Conservation (phyloP, 2,113 vertebrate genomes). For the Apodemus speciosus region DNA sequence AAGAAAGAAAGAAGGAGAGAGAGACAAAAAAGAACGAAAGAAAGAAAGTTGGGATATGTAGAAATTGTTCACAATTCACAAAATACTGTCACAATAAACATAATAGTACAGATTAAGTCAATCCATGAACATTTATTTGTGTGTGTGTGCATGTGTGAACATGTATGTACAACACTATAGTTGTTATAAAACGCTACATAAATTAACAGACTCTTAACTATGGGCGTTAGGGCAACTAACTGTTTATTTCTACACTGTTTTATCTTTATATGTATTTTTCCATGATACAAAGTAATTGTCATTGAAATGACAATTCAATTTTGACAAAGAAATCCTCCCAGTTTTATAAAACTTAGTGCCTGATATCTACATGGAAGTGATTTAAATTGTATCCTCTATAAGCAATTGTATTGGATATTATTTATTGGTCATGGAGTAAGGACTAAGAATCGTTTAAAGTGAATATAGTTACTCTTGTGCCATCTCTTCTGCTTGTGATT, state of each 20-base stretch:
- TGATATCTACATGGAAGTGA: conserved; percentile 25
- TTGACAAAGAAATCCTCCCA: not conserved
- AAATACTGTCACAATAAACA: not conserved
- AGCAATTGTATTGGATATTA: not conserved
- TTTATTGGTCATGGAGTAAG: not conserved
- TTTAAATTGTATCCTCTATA: conserved; percentile 22
- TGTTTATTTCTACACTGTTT: not conserved
- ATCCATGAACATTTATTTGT: not conserved
- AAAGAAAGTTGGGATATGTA: not conserved
- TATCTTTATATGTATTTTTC: conserved; percentile 11
- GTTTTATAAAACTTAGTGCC: not conserved
- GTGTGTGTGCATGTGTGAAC: not conserved
- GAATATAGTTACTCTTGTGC: not conserved
- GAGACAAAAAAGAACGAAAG: accelerated
- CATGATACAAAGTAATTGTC: not conserved
- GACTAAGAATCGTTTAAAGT: not conserved
- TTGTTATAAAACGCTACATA: not conserved
- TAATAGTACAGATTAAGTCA: not conserved
- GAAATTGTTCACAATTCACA: not conserved
- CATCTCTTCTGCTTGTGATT: conserved; percentile 38
- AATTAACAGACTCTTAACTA: not conserved
- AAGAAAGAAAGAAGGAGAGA: no score
- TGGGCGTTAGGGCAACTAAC: not conserved
- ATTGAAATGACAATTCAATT: not conserved
- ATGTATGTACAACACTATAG: not conserved